phyloP scores from a whole-genome alignment of 1,140 invertebrate genomes.

The Drosophila pseudoobscura region DNA sequence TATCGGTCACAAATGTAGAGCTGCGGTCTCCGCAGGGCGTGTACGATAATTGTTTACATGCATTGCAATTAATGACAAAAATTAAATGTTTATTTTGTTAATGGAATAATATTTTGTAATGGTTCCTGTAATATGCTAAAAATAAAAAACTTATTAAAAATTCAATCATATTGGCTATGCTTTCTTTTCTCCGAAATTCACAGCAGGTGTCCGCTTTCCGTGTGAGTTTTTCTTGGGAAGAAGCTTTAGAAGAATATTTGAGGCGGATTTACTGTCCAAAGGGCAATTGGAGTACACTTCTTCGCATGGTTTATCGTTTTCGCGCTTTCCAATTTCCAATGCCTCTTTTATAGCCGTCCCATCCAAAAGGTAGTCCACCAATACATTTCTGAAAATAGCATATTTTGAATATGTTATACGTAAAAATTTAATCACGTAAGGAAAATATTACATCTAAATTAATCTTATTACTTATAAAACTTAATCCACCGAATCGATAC shows the following conservation, averaged over 20 bases:
- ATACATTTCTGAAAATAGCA: constrained; percentile 85
- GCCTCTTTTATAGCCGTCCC: constrained; percentile 91
- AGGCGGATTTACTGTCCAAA: constrained; percentile 86
- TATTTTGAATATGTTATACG: background rate
- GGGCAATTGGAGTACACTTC: constrained; percentile 86
- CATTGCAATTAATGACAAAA: background rate
- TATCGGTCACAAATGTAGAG: no score
- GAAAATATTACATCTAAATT: background rate
- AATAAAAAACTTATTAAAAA: background rate
- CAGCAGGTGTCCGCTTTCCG: constrained; percentile 31
- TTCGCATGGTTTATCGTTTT: constrained; percentile 86
- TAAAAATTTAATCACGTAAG: background rate
- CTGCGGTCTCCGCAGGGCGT: no score
- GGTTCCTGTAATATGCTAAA: background rate
- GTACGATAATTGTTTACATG: no score
- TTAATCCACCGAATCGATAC: constrained; percentile 7
- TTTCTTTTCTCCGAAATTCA: constrained; percentile 29
- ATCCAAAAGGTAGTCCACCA: constrained; percentile 89
- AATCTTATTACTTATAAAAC: background rate
- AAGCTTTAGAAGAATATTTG: constrained; percentile 86
- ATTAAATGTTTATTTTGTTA: constrained; percentile 31
- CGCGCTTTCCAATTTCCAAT: constrained; percentile 86
- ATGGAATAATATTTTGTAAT: constrained; percentile 33
- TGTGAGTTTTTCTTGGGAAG: constrained; percentile 83
- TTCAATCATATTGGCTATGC: background rate